Evolutionary conservation across 1,140 invertebrate species (phyloP).

Genomic region (Apis cerana): DNA sequence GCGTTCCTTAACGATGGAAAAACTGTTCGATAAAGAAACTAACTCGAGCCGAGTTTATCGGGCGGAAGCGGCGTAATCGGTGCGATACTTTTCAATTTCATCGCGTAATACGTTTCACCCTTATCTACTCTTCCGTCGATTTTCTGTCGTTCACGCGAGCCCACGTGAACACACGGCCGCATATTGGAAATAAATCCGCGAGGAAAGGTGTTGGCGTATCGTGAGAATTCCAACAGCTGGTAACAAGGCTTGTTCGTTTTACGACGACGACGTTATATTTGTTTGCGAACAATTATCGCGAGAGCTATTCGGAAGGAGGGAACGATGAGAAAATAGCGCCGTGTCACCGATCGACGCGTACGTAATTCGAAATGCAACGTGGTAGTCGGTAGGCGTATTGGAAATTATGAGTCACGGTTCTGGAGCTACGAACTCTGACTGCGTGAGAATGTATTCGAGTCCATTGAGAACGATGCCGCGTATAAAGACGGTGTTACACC

Average conservation of each 20-base stretch:
- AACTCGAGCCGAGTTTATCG: constrained; percentile 25
- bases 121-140: neutral
- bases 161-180: neutral
- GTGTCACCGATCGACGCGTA: constrained; percentile 44
- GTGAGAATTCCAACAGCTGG: constrained; percentile 2
- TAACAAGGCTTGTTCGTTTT: neutral
- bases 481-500: neutral
- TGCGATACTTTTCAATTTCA: neutral
- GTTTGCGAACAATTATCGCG: neutral
- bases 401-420: constrained; percentile 66
- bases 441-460: constrained; percentile 8
- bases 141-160: neutral
- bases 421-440: constrained; percentile 39
- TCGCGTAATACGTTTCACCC: neutral
- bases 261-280: neutral
- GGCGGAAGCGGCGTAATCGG: constrained; percentile 36
- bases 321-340: neutral
- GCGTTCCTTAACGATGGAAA: constrained; percentile 29
- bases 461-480: constrained; percentile 39
- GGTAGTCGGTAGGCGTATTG: constrained; percentile 62
- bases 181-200: neutral
- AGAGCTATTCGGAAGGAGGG: neutral
- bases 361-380: constrained; percentile 45
- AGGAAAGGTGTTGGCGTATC: constrained; percentile 17
- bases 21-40: constrained; percentile 22